Base-by-base conservation (phyloP, 2,797 vertebrate species). In the Myripristis murdjan region DNA sequence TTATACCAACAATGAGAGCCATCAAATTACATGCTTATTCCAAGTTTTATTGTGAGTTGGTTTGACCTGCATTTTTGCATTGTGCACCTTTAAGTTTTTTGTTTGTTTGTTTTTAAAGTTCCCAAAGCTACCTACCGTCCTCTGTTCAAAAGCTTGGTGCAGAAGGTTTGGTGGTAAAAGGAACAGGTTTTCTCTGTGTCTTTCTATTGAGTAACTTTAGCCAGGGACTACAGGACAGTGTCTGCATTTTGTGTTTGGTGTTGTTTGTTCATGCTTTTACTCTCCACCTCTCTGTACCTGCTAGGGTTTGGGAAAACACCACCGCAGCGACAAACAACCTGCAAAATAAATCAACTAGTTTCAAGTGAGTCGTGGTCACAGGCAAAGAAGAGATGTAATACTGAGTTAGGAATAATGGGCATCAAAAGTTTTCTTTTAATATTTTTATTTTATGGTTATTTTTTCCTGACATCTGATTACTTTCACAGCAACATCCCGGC, bases 281-380 rank as follows among this genome's bases (percentile, higher is more conserved):
- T 22, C 22, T 64, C 41, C 9, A 28, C 49, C 11, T 72, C 0
- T 56, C 62, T 82, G 22, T 60, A 4, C 44, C 48, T 41, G 20
- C 60, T 65, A 94, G 92, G 72, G 10, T 70, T 14, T 37, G 20
- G 44, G 80, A 81, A 52, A 86, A 64, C 28, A 49, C 49, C 6
- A 57, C 71, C 33, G 67, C 75, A 26, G 66, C 64, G 56, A 66
- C 39, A 18, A 82, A 78, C 5, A 44, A 68, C 22, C 12, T 49
- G 3, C 46, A 43, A 24, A 64, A 92, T 56, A 70, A 76, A 48
- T 72, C 65, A 20, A 7, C 58, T 5, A 35, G 44, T 51, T 73
- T 65, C 35, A 84, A 70, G 88, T 91, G 33, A 89, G 82, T 82
- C 53, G 68, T 59, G 10, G 65, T 39, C 39, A 12, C 9, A 72